Conservation (phyloP, 1,140 invertebrate species). For the Euura saliciscinereae region DNA sequence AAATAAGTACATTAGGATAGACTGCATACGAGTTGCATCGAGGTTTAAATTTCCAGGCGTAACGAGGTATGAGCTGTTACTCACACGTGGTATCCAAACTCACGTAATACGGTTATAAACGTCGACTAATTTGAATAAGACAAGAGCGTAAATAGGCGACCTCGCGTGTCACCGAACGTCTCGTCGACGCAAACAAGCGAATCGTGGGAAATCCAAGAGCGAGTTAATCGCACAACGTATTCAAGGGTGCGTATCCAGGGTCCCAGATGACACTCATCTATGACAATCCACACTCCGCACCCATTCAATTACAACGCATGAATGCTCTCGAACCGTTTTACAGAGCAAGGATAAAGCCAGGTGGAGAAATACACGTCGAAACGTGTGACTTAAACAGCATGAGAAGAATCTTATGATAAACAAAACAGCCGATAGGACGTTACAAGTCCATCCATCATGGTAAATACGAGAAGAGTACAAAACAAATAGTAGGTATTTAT, state of each 20-base stretch:
- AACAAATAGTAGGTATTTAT: no score
- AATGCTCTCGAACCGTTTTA: neutral
- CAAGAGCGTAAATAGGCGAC: neutral
- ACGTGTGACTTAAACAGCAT: no score
- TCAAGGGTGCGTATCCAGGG: neutral
- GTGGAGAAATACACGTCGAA: neutral
- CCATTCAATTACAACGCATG: neutral
- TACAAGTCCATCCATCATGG: no score
- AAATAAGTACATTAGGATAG: neutral
- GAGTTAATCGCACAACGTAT: neutral
- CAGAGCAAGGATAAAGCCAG: neutral
- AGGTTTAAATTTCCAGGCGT: no score
- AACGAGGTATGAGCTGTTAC: no score
- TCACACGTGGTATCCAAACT: no score
- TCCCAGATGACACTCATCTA: neutral
- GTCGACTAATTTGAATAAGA: constrained; percentile 1
- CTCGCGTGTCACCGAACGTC: neutral
- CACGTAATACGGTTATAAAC: no score
- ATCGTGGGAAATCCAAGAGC: neutral
- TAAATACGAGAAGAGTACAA: no score
- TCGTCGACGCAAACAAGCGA: neutral
- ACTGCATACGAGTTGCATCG: no score
- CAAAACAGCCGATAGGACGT: no score
- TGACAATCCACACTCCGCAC: neutral
- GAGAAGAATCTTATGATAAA: no score